Evolutionary conservation across 2,888 invertebrate species (phyloP), one percentile per base, ranked within the genome.

Genomic region (Ophion obscuratus): DNA sequence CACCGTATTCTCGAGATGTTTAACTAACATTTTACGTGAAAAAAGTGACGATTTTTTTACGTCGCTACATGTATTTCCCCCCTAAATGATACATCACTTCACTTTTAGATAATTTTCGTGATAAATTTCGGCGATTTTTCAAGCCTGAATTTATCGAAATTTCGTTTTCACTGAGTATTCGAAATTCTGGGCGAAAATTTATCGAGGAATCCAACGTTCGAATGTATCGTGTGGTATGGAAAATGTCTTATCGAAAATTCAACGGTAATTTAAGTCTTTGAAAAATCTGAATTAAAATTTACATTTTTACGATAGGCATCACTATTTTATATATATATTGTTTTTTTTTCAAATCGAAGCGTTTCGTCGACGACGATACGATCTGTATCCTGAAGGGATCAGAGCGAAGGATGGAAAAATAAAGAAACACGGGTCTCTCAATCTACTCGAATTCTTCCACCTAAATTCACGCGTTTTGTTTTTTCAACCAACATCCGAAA

Each of bases 401-500:
- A n/a, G 14, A 36, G 57, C 61, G 36, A 14, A 10, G 40, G 31
- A 80, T 64, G 40, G 67, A 68, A 77, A 53, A 53, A 53, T 17
- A 78, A 77, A 77, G 36, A 83, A 73, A 76, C 68, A 27, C 31
- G 73, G 40, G 24, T 44, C 73, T 6, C 14, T 64, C 31, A 14
- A 44, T 71, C 73, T n/a, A 14, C 40, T 47, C 20, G 20, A 78
- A 70, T 27, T 64, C 27, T 61, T 70, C 20, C 40, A 31, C 70
- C 61, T 53, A 70, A 78, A 79, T 73, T 47, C 73, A 73, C 73
- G 47, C 73, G 67, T 53, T 53, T 53, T 70, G 31, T 44, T 47
- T 62, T 53, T 66, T 24, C 44, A 44, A 9, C 62, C 44, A 53
- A 24, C 24, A 47, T 64, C 76, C 66, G 17, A 53, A 76, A 36